Evolutionary conservation across 2,888 invertebrate genomes (phyloP).

Genomic region (Leucania comma): DNA sequence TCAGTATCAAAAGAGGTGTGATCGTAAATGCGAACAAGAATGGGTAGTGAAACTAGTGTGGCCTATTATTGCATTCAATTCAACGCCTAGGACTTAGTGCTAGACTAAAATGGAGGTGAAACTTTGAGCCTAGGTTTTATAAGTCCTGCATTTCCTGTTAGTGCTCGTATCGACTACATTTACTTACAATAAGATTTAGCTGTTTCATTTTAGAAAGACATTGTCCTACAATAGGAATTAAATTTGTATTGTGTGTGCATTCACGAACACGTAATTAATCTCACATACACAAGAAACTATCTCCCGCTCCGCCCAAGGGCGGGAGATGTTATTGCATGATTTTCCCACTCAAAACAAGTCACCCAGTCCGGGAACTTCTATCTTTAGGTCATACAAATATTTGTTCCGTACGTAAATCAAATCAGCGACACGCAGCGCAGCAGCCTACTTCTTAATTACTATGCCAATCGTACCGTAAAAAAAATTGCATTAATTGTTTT

Average conservation of each 20-base stretch:
- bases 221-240: too few relatives aligned
- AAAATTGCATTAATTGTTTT: too few relatives aligned
- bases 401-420: neutral
- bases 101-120: slow-evolving; percentile 74
- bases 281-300: too few relatives aligned
- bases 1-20: slow-evolving; percentile 4
- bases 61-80: slow-evolving; percentile 61
- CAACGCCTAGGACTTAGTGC: slow-evolving; percentile 42
- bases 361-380: too few relatives aligned
- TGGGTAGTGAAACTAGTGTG: slow-evolving; percentile 32
- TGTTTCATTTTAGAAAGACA: too few relatives aligned
- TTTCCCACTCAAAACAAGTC: too few relatives aligned
- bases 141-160: slow-evolving; percentile 75
- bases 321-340: too few relatives aligned
- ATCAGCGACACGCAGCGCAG: neutral
- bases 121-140: slow-evolving; percentile 69
- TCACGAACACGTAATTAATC: too few relatives aligned
- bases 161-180: slow-evolving; percentile 43
- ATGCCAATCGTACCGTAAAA: too few relatives aligned
- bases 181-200: neutral
- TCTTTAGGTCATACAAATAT: neutral
- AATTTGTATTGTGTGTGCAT: too few relatives aligned
- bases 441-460: neutral
- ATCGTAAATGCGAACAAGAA: slow-evolving; percentile 31
- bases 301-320: too few relatives aligned